Percentiles rank a stretch among this genome's conserved stretches.
Conservation (phyloP, 2,797 vertebrate species). For the Bradypodion ventrale region DNA sequence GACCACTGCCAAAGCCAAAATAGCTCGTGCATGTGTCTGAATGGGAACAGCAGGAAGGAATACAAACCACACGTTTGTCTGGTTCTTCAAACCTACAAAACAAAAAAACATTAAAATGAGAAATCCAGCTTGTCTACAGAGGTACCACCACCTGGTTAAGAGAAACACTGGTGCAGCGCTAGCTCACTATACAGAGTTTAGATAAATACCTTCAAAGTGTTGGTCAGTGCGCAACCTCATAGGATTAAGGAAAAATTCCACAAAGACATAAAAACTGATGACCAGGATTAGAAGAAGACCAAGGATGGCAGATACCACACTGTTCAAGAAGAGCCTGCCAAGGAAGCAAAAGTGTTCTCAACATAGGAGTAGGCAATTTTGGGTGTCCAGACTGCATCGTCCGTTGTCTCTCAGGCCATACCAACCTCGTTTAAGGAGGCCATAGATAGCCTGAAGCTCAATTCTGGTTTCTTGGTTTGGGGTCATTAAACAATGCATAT, state of each 20-base stretch:
- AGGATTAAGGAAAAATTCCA: constrained; percentile 90
- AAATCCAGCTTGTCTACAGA: background rate
- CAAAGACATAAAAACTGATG: constrained; percentile 86
- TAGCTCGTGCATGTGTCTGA: constrained; percentile 77
- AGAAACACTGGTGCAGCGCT: background rate
- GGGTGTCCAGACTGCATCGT: no score
- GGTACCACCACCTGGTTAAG: no score
- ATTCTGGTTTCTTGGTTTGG: no score
- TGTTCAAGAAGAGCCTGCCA: constrained; percentile 90
- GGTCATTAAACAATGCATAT: no score
- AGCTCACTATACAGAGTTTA: background rate
- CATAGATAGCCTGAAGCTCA: no score
- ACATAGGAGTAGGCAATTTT: background rate
- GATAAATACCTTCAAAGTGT: constrained; percentile 80
- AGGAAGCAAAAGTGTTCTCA: constrained; percentile 36
- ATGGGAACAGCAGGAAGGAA: constrained; percentile 88
- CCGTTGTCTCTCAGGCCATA: no score
- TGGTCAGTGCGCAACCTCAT: constrained; percentile 81
- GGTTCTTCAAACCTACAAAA: constrained; percentile 80
- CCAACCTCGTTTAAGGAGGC: no score
- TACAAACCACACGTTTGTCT: constrained; percentile 87
- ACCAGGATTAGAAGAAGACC: constrained; percentile 85
- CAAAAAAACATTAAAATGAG: background rate
- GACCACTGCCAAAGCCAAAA: constrained; percentile 83
- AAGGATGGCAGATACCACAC: constrained; percentile 89